Conservation (phyloP, 2,888 invertebrate genomes). For the Smittia aterrima region DNA sequence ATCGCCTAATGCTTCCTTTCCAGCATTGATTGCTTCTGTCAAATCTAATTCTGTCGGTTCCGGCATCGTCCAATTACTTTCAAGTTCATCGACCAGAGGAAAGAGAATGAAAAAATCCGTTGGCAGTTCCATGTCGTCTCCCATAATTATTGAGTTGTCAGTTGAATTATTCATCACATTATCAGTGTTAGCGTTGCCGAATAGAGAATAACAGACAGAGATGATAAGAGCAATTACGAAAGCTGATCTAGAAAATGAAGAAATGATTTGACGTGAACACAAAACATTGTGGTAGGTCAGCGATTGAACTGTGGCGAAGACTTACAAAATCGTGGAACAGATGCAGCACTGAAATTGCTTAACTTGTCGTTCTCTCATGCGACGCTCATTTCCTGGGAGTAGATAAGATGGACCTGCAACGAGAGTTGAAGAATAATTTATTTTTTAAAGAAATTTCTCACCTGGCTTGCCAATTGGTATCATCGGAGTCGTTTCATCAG, state of each 20-base stretch:
- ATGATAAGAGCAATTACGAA: constrained; percentile 43
- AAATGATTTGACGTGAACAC: constrained; percentile 7
- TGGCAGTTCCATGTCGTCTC: constrained; percentile 43
- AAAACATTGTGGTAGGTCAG: constrained; percentile 20
- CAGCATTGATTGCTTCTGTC: constrained; percentile 57
- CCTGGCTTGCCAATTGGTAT: constrained; percentile 27
- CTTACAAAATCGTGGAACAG: constrained; percentile 69
- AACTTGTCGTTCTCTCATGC: constrained; percentile 54
- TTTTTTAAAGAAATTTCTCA: neutral
- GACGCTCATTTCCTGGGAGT: constrained; percentile 55
- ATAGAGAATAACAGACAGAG: neutral
- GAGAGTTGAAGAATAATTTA: neutral
- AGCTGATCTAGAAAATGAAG: constrained; percentile 43
- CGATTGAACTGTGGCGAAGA: constrained; percentile 45
- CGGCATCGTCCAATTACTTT: constrained; percentile 42
- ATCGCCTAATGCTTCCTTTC: constrained; percentile 59
- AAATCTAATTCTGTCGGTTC: constrained; percentile 53
- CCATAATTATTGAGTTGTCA: constrained; percentile 48
- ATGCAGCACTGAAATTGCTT: constrained; percentile 69
- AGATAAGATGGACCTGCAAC: constrained; percentile 53
- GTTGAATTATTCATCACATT: constrained; percentile 43
- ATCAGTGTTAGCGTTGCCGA: constrained; percentile 43
- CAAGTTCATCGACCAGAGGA: constrained; percentile 42
- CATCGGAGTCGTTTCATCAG: constrained; percentile 23
- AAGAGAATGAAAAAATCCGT: constrained; percentile 5